Conservation (phyloP, 1,140 invertebrate species). For the Diorhabda carinulata region DNA sequence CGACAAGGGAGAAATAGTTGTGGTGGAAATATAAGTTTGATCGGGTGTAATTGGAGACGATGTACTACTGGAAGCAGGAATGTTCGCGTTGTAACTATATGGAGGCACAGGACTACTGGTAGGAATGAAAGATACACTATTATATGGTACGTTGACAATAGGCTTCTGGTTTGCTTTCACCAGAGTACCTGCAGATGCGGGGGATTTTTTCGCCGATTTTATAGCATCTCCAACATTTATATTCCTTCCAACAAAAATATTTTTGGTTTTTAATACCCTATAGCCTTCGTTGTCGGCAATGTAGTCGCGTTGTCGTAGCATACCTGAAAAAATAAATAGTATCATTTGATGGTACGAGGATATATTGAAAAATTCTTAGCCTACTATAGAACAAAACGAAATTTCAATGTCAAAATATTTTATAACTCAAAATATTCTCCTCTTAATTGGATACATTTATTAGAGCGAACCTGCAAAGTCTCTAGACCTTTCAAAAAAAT, state of each 20-base stretch:
- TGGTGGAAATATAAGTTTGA: background rate
- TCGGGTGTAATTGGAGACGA: background rate
- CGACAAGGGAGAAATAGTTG: background rate
- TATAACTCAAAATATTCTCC: too few relatives aligned
- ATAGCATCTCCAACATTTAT: constrained; percentile 64
- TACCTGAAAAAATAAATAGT: constrained; percentile 35
- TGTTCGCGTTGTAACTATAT: background rate
- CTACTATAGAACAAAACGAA: too few relatives aligned
- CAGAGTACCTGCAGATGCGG: constrained; percentile 61
- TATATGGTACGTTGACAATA: constrained; percentile 18
- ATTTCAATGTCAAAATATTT: too few relatives aligned
- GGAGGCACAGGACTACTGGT: background rate
- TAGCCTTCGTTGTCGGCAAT: constrained; percentile 78
- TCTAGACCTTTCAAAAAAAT: too few relatives aligned
- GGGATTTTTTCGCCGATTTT: constrained; percentile 64
- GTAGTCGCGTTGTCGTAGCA: constrained; percentile 77
- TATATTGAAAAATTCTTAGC: too few relatives aligned
- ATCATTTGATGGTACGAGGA: too few relatives aligned
- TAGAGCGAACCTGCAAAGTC: too few relatives aligned
- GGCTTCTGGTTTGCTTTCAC: constrained; percentile 19
- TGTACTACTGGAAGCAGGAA: background rate
- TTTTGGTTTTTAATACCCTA: constrained; percentile 75
- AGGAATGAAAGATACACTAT: constrained; percentile 3
- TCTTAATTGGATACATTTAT: too few relatives aligned
- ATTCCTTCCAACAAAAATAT: constrained; percentile 69